Evolutionary conservation across 2,888 invertebrate species (phyloP).

Genomic region (Coremacera marginata): DNA sequence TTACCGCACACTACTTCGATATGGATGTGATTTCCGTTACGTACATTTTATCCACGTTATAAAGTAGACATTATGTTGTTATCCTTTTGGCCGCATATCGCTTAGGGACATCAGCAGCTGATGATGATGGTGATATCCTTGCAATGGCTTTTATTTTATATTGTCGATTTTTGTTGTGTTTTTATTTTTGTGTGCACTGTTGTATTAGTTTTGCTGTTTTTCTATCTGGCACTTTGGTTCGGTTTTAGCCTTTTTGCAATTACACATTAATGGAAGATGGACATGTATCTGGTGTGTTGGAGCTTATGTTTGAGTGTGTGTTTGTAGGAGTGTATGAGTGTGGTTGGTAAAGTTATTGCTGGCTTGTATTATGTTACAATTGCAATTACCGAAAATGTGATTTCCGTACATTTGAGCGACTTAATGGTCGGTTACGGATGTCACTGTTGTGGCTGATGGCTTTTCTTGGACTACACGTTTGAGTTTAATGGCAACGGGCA

Average conservation of each 20-base stretch:
- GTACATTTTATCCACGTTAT: constrained; percentile 63
- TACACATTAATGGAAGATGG: constrained; percentile 59
- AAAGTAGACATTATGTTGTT: constrained; percentile 68
- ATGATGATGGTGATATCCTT: constrained; percentile 6
- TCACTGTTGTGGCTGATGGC: constrained; percentile 38
- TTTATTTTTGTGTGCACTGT: constrained; percentile 27
- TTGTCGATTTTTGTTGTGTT: constrained; percentile 37
- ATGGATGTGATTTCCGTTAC: constrained; percentile 48
- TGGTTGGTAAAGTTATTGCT: constrained; percentile 14
- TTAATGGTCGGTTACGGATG: constrained; percentile 50
- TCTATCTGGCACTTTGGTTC: not conserved
- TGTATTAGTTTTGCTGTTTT: constrained; percentile 44
- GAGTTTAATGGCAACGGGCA: constrained; percentile 45
- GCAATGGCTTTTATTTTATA: not conserved
- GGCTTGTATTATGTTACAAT: constrained; percentile 17
- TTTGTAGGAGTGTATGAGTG: not conserved
- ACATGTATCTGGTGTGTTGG: constrained; percentile 43
- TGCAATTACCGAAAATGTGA: constrained; percentile 45
- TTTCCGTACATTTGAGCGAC: constrained; percentile 56
- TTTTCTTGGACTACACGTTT: constrained; percentile 34
- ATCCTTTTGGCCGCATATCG: constrained; percentile 46
- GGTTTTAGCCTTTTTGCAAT: constrained; percentile 41
- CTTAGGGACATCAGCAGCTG: constrained; percentile 27
- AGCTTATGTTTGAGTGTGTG: not conserved
- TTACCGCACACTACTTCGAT: not conserved